Conservation (phyloP, 1,140 invertebrate species). For the Zaprionus nigranus region DNA sequence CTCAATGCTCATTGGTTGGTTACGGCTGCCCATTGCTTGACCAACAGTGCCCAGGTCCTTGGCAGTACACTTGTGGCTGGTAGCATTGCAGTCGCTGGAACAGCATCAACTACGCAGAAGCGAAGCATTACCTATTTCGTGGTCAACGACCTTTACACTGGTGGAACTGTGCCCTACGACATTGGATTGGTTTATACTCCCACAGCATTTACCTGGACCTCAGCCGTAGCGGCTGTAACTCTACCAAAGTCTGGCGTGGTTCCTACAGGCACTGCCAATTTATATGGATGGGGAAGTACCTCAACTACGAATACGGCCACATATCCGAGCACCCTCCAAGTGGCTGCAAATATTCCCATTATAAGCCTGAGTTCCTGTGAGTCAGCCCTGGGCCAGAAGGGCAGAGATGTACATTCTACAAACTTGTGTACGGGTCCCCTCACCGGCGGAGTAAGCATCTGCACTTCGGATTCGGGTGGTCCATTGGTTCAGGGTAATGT, state of each 20-base stretch:
- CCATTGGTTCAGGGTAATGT: constrained; percentile 77
- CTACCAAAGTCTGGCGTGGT: constrained; percentile 82
- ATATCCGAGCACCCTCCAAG: constrained; percentile 84
- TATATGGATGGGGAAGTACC: constrained; percentile 85
- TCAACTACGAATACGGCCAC: constrained; percentile 75
- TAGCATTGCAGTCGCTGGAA: constrained; percentile 65
- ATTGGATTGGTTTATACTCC: constrained; percentile 86
- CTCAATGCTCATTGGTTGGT: constrained; percentile 85
- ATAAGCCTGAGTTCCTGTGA: constrained; percentile 64
- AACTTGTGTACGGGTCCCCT: constrained; percentile 86
- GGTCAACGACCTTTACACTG: constrained; percentile 69
- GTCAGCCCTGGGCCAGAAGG: constrained; percentile 74
- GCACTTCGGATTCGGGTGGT: constrained; percentile 85
- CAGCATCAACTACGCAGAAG: constrained; percentile 66
- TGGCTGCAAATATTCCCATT: constrained; percentile 73
- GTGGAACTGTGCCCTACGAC: constrained; percentile 85
- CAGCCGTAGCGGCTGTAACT: constrained; percentile 82
- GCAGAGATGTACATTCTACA: constrained; percentile 79
- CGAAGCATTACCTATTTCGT: constrained; percentile 68
- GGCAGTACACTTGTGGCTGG: constrained; percentile 70
- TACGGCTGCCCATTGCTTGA: constrained; percentile 83
- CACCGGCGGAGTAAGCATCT: constrained; percentile 84
- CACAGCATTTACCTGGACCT: constrained; percentile 84
- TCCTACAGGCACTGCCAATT: constrained; percentile 84
- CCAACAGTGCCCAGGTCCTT: constrained; percentile 65